phyloP scores from a whole-genome alignment of 2,797 vertebrate species.

The Craterocephalus amniculus region DNA sequence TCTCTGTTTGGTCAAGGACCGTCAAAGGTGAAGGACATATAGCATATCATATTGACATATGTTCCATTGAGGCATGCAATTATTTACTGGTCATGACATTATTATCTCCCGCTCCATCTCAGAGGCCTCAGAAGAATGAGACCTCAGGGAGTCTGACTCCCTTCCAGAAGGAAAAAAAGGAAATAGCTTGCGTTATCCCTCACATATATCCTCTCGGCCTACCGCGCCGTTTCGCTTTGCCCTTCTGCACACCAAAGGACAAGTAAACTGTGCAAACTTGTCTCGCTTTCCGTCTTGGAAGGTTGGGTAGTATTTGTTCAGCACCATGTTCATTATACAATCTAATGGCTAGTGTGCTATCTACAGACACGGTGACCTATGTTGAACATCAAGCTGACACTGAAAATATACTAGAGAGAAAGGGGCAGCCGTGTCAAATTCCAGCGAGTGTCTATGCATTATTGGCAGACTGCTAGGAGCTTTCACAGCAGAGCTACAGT shows the following conservation, averaged over 20 bases:
- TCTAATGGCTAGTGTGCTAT: constrained; percentile 69
- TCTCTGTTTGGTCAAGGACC: constrained; percentile 82
- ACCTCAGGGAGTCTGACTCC: constrained; percentile 82
- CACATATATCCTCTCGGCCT: constrained; percentile 71
- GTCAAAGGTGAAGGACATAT: constrained; percentile 83
- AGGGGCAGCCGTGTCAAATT: constrained; percentile 66
- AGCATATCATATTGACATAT: constrained; percentile 85
- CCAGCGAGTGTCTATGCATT: constrained; percentile 43
- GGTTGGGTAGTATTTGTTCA: constrained; percentile 70
- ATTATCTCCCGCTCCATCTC: constrained; percentile 88
- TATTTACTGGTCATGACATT: constrained; percentile 91
- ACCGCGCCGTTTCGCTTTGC: constrained; percentile 79
- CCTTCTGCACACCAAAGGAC: constrained; percentile 78
- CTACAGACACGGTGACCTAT: constrained; percentile 73
- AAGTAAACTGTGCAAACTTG: constrained; percentile 70
- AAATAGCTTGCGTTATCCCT: constrained; percentile 87
- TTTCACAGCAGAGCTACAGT: constrained; percentile 52
- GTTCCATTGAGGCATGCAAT: constrained; percentile 85
- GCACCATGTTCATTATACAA: constrained; percentile 72
- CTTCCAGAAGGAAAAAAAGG: constrained; percentile 67
- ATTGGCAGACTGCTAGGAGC: constrained; percentile 28
- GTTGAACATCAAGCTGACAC: constrained; percentile 71
- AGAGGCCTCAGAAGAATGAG: constrained; percentile 83
- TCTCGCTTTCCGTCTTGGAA: constrained; percentile 49
- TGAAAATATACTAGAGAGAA: constrained; percentile 61